A percentile compares a stretch with the other conserved stretches of the same genome.
These are phyloP conservation scores for Toxonevra muliebris DNA, from an alignment of 2,888 invertebrate species.

Conservation along the genomic window DNA sequence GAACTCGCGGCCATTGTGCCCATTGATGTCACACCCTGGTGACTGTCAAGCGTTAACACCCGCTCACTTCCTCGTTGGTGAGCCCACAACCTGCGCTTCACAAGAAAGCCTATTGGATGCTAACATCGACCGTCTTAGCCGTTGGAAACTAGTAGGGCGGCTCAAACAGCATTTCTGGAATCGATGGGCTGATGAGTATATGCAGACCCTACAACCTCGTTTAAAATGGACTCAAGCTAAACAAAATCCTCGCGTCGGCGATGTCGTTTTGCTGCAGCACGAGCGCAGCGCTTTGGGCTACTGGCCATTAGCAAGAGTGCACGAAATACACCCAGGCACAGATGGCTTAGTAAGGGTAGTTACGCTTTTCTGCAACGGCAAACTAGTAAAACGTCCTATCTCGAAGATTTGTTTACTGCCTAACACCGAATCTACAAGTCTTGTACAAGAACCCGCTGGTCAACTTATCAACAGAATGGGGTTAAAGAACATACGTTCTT, in stretches of 20 bases:
- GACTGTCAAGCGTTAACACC: conserved; percentile 29
- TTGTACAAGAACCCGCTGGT: too few relatives aligned
- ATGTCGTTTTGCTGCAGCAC: conserved; percentile 28
- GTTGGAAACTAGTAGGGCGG: conserved; percentile 21
- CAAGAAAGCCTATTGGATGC: conserved; percentile 27
- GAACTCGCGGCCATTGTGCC: conserved; percentile 31
- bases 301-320: conserved; percentile 47
- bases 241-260: conserved; percentile 19
- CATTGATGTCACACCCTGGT: conserved; percentile 19
- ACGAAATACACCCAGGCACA: conserved; percentile 42
- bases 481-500: too few relatives aligned
- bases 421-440: too few relatives aligned
- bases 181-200: conserved; percentile 33
- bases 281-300: conserved; percentile 31
- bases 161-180: conserved; percentile 37
- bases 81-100: conserved; percentile 19
- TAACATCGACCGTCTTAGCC: conserved; percentile 15
- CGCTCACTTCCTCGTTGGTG: conserved; percentile 31
- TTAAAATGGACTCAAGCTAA: conserved; percentile 13
- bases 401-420: conserved; percentile 18
- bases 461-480: too few relatives aligned
- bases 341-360: conserved; percentile 42
- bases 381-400: conserved; percentile 19
- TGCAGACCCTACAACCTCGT: conserved; percentile 25
- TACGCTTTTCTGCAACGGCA: conserved; percentile 8